Evolutionary conservation across 1,140 invertebrate species (phyloP).

Genomic region (Helicorthomorpha holstii): DNA sequence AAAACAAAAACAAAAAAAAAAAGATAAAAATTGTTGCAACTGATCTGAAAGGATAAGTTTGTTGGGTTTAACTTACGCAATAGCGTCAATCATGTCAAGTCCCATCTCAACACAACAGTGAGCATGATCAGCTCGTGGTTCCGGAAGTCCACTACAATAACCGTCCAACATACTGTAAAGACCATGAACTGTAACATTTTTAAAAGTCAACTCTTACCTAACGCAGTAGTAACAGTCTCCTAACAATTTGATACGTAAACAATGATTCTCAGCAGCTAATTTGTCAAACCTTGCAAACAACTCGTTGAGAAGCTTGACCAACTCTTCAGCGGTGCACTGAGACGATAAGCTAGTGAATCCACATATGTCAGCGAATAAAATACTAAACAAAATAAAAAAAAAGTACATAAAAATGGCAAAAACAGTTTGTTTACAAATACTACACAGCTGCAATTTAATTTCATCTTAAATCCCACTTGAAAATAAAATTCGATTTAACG

Average conservation of each 20-base stretch:
- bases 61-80: slow-evolving; percentile 51
- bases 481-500: too few relatives aligned
- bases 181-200: too few relatives aligned
- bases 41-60: background rate
- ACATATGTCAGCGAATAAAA: slow-evolving; percentile 94
- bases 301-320: slow-evolving; percentile 85
- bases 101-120: slow-evolving; percentile 92
- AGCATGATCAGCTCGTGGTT: slow-evolving; percentile 73
- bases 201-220: too few relatives aligned
- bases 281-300: slow-evolving; percentile 90
- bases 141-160: slow-evolving; percentile 74
- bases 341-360: slow-evolving; percentile 89
- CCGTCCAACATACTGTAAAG: too few relatives aligned
- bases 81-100: slow-evolving; percentile 90
- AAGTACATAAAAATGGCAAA: slow-evolving; percentile 3
- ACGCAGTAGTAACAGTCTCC: slow-evolving; percentile 94
- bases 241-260: slow-evolving; percentile 75
- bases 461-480: too few relatives aligned
- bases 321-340: slow-evolving; percentile 87
- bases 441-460: too few relatives aligned
- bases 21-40: background rate
- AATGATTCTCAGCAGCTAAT: slow-evolving; percentile 75
- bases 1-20: too few relatives aligned
- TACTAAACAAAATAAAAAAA: slow-evolving; percentile 42
- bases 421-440: too few relatives aligned